These are phyloP conservation scores for Zaprionus kolodkinae DNA, from an alignment of 1,140 invertebrate species.

Conservation along the genomic window DNA sequence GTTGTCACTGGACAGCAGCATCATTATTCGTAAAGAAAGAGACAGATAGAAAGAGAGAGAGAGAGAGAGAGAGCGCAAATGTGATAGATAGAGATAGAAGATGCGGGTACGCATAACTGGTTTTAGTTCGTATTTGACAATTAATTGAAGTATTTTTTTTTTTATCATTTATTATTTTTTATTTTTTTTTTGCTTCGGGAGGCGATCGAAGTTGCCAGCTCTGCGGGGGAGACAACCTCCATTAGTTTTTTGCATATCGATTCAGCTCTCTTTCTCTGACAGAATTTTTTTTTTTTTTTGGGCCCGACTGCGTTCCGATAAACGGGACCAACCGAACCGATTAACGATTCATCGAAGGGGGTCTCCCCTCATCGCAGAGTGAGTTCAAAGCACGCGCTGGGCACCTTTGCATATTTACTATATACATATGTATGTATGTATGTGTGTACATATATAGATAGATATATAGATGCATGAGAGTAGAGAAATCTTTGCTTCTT, in stretches of 20 bases:
- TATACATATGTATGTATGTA: slow-evolving; percentile 19
- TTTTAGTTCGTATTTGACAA: slow-evolving; percentile 55
- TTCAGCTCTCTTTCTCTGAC: neutral
- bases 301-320: neutral
- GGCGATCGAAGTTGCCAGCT: slow-evolving; percentile 10
- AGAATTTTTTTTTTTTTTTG: neutral
- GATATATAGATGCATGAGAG: slow-evolving; percentile 39
- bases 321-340: slow-evolving; percentile 13
- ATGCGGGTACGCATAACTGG: slow-evolving; percentile 32
- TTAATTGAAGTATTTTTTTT: slow-evolving; percentile 50
- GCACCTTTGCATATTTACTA: slow-evolving; percentile 35
- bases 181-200: slow-evolving; percentile 11
- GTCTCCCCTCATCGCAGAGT: slow-evolving; percentile 37
- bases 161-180: neutral
- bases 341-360: slow-evolving; percentile 27
- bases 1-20: slow-evolving; percentile 18
- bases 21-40: neutral
- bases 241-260: neutral
- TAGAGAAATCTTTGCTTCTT: slow-evolving; percentile 34
- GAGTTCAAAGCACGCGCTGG: slow-evolving; percentile 49
- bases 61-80: slow-evolving; percentile 14
- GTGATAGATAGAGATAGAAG: slow-evolving; percentile 24
- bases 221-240: slow-evolving; percentile 27
- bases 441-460: slow-evolving; percentile 19
- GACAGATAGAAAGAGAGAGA: slow-evolving; percentile 1